Conservation (phyloP, 2,113 vertebrate genomes). For the Podarcis muralis region DNA sequence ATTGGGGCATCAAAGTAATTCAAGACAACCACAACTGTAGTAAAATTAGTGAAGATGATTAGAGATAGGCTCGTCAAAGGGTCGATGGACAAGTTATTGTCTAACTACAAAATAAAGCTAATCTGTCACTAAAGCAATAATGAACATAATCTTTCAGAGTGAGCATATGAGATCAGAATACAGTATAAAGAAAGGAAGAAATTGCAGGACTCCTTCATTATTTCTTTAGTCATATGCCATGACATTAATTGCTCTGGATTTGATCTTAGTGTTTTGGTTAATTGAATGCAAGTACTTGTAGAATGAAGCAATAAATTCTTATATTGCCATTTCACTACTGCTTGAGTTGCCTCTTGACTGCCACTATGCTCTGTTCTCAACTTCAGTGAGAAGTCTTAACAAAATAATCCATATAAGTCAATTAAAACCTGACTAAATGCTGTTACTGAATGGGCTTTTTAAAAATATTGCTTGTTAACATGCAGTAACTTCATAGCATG, state of each 20-base stretch:
- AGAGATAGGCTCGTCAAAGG: background rate
- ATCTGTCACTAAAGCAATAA: background rate
- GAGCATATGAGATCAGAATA: background rate
- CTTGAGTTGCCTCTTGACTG: background rate
- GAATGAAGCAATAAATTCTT: conserved; percentile 1
- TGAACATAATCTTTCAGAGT: background rate
- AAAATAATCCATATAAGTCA: conserved; percentile 24
- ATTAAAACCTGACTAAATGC: conserved; percentile 28
- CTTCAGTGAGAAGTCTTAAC: conserved; percentile 13
- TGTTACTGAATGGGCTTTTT: background rate
- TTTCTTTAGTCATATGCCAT: background rate
- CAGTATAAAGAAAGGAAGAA: background rate
- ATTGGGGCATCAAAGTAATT: background rate
- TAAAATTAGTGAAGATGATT: background rate
- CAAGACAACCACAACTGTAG: background rate
- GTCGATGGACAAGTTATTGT: background rate
- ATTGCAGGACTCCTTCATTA: background rate
- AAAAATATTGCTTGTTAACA: conserved; percentile 28
- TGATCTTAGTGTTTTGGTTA: conserved; percentile 1
- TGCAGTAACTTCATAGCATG: conserved; percentile 3
- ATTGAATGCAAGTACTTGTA: conserved; percentile 16
- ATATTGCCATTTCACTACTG: background rate
- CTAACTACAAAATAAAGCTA: background rate
- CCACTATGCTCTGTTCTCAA: background rate
- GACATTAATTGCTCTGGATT: background rate